Evolutionary conservation across 1,140 invertebrate species (phyloP).

Genomic region (Plodia interpunctella): DNA sequence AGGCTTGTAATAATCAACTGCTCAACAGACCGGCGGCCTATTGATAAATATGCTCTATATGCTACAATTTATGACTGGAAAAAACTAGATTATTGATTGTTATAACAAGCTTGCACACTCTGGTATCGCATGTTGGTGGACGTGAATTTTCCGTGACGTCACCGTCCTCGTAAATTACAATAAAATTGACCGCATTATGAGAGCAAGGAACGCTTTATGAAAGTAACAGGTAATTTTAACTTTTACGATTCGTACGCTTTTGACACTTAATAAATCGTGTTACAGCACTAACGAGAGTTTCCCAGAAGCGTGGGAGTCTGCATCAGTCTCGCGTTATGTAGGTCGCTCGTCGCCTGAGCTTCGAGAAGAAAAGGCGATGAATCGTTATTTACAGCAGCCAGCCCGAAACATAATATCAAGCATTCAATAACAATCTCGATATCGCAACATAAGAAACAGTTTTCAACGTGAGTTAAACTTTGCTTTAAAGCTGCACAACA

Average conservation of each 20-base stretch:
- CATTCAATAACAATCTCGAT: no score
- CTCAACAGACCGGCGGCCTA: no score
- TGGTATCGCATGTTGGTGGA: not conserved
- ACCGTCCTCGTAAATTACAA: not conserved
- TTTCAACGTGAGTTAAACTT: no score
- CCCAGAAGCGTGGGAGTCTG: conserved; percentile 56
- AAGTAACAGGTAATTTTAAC: conserved; percentile 14
- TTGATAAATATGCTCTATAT: no score
- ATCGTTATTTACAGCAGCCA: not conserved
- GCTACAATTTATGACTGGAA: no score
- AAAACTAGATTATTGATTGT: no score
- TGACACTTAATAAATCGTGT: conserved; percentile 48
- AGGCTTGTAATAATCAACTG: no score
- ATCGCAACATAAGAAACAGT: no score
- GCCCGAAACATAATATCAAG: not conserved
- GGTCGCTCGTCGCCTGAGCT: conserved; percentile 47
- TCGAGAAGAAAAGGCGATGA: conserved; percentile 31
- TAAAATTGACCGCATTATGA: conserved; percentile 7
- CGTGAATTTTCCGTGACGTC: not conserved
- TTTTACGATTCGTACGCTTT: conserved; percentile 23
- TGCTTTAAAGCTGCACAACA: not conserved
- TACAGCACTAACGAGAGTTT: conserved; percentile 52
- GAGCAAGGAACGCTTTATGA: conserved; percentile 9
- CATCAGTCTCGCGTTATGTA: conserved; percentile 33
- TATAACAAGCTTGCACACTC: no score